Evolutionary conservation across 1,140 invertebrate genomes (phyloP).

Genomic region (Patella vulgata): DNA sequence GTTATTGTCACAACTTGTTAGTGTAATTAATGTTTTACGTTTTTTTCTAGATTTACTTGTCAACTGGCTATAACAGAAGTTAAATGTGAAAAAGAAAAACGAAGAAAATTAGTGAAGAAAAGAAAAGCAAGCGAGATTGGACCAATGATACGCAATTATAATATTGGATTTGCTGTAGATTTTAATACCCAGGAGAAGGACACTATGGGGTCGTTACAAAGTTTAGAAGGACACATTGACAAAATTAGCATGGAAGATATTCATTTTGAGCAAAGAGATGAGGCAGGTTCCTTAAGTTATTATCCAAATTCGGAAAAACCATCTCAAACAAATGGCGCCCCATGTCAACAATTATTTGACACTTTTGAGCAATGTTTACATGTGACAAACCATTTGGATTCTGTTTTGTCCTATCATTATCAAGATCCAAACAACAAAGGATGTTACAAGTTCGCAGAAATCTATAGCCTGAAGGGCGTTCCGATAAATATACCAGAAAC

Average conservation of each 20-base stretch:
- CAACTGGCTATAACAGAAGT: conserved; percentile 78
- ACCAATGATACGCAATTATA: conserved; percentile 68
- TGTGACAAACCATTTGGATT: conserved; percentile 84
- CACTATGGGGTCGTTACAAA: conserved; percentile 8
- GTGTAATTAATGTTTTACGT: conserved; percentile 2
- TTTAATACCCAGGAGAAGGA: conserved; percentile 54
- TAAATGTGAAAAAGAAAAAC: conserved; percentile 50
- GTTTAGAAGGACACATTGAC: conserved; percentile 29
- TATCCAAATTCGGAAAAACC: background rate
- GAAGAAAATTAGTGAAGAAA: background rate
- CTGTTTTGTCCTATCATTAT: conserved; percentile 90
- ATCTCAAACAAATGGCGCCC: conserved; percentile 7
- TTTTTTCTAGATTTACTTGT: conserved; percentile 70
- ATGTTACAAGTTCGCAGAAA: conserved; percentile 82
- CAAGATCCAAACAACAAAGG: conserved; percentile 80
- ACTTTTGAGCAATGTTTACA: conserved; percentile 88
- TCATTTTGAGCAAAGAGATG: conserved; percentile 34
- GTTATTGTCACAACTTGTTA: too few species aligned
- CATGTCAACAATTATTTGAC: conserved; percentile 71
- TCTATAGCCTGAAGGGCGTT: conserved; percentile 83
- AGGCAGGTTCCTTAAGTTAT: conserved; percentile 15
- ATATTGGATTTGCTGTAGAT: conserved; percentile 76
- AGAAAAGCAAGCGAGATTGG: conserved; percentile 7
- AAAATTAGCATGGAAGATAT: conserved; percentile 26
- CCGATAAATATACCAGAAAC: conserved; percentile 56